Conservation (phyloP, 2,797 vertebrate species). For the Alfaro cultratus region DNA sequence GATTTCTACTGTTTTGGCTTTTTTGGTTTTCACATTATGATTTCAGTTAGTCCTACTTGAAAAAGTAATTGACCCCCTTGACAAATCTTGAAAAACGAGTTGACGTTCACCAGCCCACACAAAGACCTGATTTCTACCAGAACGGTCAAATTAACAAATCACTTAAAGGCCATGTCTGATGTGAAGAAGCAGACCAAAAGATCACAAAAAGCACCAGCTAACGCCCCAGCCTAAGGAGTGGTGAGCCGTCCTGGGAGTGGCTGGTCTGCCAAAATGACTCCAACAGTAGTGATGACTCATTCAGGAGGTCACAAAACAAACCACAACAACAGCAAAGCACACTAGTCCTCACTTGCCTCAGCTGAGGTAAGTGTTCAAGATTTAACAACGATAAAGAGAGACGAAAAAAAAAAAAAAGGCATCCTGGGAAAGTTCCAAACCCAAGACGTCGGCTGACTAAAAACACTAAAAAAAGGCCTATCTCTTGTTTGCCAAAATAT, state of each 20-base stretch:
- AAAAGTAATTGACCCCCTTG: background rate
- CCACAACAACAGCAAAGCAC: background rate
- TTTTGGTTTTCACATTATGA: background rate
- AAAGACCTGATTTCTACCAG: background rate
- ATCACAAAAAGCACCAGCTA: background rate
- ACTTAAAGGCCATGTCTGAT: background rate
- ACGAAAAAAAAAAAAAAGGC: background rate
- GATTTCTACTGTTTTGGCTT: background rate
- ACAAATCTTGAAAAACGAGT: background rate
- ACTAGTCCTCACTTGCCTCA: background rate
- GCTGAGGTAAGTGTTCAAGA: background rate
- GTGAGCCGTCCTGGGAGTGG: background rate
- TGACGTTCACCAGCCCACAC: background rate
- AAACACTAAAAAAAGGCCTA: background rate
- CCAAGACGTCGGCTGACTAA: background rate
- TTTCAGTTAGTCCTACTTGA: background rate
- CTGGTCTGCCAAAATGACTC: background rate
- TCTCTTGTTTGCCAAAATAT: background rate
- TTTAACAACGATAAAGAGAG: background rate
- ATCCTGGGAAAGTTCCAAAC: background rate
- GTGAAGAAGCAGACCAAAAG: background rate
- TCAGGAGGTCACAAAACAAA: background rate
- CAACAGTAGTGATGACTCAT: constrained; percentile 1
- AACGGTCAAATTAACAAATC: background rate
- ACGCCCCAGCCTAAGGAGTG: background rate